Evolutionary conservation across 1,140 invertebrate genomes (phyloP), one percentile per base, ranked within the genome.

Genomic region (Ceratoteleas bidentatus): DNA sequence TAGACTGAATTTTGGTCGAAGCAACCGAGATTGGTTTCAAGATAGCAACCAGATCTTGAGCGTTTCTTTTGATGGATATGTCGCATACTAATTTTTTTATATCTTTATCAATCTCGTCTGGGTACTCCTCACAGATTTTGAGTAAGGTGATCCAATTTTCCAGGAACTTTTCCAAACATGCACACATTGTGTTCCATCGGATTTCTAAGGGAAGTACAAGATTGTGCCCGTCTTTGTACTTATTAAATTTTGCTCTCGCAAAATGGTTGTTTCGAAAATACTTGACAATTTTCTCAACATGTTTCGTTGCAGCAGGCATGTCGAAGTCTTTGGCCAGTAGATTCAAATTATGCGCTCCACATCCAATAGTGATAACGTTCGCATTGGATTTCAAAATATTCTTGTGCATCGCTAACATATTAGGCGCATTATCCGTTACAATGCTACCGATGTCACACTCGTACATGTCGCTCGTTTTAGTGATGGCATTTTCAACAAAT

Each of bases 231-330:
- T 58, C 13, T 43, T 40, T 58, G 3, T 33, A 10, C 15, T 16
- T n/a, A 16, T 3, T 53, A 50, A 64, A 52, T 5, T 52, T 1
- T 1, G 61, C 47, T 52, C n/a, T 53, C 11, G 62, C 62, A 10
- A 43, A 43, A 14, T 65, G 62, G 43, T 65, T 65, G 14, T 65
- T 65, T 3, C 47, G 6, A 38, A 64, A 64, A 24, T 65, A 65
- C 13, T 65, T 65, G 5, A 57, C 64, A 15, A 58, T 13, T 24
- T 58, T 58, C 40, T 69, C 65, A n/a, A 69, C 45, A 13, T 58
- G 65, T 50, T 58, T 50, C 14, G 65, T 69, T 9, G 16, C 34
- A 43, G 40, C 40, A 38, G 64, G 64, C 14, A 57, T 68, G 5
- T 68, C 24, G 13, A 45, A 57, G 16, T 68, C 40, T 11, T 66